Percentiles rank a stretch among this genome's conserved stretches.
phyloP scores from a whole-genome alignment of 64 coral and sea anemone species.

The Platygyra sinensis region DNA sequence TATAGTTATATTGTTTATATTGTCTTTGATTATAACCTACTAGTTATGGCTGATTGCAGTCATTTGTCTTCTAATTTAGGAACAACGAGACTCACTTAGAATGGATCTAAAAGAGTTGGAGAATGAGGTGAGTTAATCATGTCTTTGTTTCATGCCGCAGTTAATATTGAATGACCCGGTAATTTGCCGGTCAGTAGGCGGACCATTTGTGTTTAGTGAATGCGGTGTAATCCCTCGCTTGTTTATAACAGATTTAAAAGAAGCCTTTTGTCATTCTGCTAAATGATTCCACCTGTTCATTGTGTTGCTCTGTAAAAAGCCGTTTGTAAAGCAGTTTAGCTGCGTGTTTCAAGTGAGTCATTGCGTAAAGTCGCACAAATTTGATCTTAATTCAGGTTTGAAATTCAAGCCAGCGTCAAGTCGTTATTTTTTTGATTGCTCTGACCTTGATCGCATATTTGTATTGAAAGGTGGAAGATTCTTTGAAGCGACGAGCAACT shows the following conservation, averaged over 20 bases:
- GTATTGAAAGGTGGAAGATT: slow-evolving; percentile 72
- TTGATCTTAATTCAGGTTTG: neutral
- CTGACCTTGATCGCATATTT: neutral
- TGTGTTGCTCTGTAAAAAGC: neutral
- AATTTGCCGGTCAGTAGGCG: neutral
- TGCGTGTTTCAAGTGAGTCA: neutral
- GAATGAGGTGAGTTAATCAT: slow-evolving; percentile 73
- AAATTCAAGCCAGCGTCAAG: too few species aligned
- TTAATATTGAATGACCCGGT: neutral
- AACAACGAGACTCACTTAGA: slow-evolving; percentile 64
- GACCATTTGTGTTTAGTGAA: neutral
- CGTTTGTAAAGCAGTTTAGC: too few species aligned
- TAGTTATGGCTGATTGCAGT: neutral
- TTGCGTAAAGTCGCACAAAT: neutral
- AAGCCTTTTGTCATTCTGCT: slow-evolving; percentile 5
- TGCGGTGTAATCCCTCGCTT: neutral
- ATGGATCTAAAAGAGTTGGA: slow-evolving; percentile 81
- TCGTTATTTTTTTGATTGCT: neutral
- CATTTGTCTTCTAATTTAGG: slow-evolving; percentile 24
- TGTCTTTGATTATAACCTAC: neutral
- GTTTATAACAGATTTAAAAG: neutral
- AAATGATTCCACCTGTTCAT: neutral
- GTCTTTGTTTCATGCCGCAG: neutral
- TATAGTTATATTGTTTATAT: neutral
- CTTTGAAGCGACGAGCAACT: slow-evolving; percentile 56